Evolutionary conservation across 2,797 vertebrate species (phyloP), one percentile per base, ranked within the genome.

Genomic region (Platyrinchus mystaceus): DNA sequence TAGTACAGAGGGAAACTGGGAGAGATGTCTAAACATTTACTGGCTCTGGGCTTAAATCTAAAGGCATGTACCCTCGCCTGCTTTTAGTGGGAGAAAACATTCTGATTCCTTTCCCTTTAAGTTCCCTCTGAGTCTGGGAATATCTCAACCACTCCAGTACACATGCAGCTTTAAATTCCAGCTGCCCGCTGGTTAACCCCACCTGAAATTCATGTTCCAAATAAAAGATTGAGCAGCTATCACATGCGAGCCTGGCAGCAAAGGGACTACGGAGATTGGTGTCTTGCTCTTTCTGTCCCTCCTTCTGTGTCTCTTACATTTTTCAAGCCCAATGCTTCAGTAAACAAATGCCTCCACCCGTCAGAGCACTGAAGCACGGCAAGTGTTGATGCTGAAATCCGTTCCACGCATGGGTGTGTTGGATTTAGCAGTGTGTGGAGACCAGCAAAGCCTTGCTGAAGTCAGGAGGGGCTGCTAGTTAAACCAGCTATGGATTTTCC

Each of bases 291-390:
- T 75, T 43, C 82, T 50, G 39, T 7, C 76, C 71, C 62, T 66
- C 64, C 53, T 86, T 58, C 59, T 34, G 7, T 19, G 60, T 67
- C 76, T 93, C 80, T 74, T 96, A 43, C 79, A 94, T 95, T 95
- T 96, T 96, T 94, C 79, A 93, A 96, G 92, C 80, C 68, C 82
- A 53, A 69, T 60, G 95, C 91, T 94, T 83, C 95, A 94, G 83
- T 94, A 87, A 95, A 93, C 95, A 96, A 94, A 94, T 36, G 47
- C 62, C 34, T 80, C 50, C 63, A 37, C 82, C 71, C 58, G 43
- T 73, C 85, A 55, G 73, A 90, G 91, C 70, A 3, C 62, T 47
- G 69, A 59, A 81, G 73, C 5, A 6, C 68, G 27, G 94, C 69
- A 46, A 96, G 94, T 73, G 89, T 71, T 17, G 79, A 50, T 79